These are phyloP conservation scores for Drosophila atripex DNA, from an alignment of 2,888 invertebrate species.

Conservation along the genomic window DNA sequence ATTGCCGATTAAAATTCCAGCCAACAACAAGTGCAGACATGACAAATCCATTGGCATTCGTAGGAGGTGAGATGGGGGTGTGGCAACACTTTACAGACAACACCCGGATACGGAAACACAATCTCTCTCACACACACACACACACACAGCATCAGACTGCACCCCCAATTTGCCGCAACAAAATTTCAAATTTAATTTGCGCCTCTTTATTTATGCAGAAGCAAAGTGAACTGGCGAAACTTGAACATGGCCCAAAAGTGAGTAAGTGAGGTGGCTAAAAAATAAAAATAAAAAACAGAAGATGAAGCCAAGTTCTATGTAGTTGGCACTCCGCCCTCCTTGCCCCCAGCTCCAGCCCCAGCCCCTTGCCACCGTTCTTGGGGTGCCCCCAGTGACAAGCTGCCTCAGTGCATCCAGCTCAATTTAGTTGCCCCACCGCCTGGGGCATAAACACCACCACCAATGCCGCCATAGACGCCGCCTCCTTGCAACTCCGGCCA, in stretches of 20 bases:
- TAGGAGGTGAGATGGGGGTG: not conserved
- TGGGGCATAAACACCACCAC: slow-evolving; percentile 9
- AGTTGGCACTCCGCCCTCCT: slow-evolving; percentile 4
- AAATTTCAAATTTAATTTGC: slow-evolving; percentile 70
- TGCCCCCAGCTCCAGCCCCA: not conserved
- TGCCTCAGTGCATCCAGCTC: slow-evolving; percentile 39
- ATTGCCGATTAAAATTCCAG: slow-evolving; percentile 29
- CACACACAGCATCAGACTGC: not conserved
- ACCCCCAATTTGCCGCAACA: slow-evolving; percentile 19
- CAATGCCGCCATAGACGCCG: not conserved
- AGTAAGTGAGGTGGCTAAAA: not conserved
- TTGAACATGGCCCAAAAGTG: slow-evolving; percentile 1
- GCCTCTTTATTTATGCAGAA: slow-evolving; percentile 69
- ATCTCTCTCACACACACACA: too few relatives aligned
- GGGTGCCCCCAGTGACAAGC: slow-evolving; percentile 8
- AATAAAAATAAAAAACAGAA: not conserved
- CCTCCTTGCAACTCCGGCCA: not conserved
- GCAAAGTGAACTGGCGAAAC: slow-evolving; percentile 42
- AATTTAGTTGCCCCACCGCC: slow-evolving; percentile 50
- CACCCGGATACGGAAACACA: not conserved
- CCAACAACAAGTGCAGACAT: slow-evolving; percentile 40
- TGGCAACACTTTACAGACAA: too few relatives aligned
- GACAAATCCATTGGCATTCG: slow-evolving; percentile 36
- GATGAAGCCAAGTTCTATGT: not conserved
- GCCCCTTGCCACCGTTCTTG: not conserved